Evolutionary conservation across 1,140 invertebrate species (phyloP).

Genomic region (Lordiphosa collinella): DNA sequence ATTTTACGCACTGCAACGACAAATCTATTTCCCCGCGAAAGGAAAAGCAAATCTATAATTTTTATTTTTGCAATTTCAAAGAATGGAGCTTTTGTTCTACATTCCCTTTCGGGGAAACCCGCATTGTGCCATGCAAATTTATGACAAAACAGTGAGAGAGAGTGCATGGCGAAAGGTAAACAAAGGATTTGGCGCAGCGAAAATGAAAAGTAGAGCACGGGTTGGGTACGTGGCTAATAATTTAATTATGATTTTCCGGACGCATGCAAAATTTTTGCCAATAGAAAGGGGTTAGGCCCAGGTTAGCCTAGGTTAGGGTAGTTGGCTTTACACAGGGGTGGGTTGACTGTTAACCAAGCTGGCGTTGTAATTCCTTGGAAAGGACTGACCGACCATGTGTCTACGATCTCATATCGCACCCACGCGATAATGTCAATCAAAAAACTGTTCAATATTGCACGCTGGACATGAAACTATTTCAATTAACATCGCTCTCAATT

Average conservation of each 20-base stretch:
- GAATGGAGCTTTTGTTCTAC: conserved; percentile 30
- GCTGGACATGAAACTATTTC: conserved; percentile 42
- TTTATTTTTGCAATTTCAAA: conserved; percentile 14
- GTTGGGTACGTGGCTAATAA: conserved; percentile 65
- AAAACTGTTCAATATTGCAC: conserved; percentile 63
- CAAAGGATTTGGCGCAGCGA: conserved; percentile 32
- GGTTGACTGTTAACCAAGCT: background rate
- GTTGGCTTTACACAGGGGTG: conserved; percentile 3
- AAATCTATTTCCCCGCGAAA: conserved; percentile 25
- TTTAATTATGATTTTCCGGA: conserved; percentile 68
- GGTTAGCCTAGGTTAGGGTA: conserved; percentile 17
- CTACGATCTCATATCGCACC: conserved; percentile 39
- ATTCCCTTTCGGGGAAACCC: conserved; percentile 1
- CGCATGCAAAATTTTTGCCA: conserved; percentile 62
- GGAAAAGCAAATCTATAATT: conserved; percentile 53
- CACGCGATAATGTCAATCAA: conserved; percentile 76
- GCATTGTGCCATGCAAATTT: conserved; percentile 70
- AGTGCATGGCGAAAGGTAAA: conserved; percentile 62
- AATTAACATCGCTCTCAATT: conserved; percentile 66
- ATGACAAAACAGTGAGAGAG: conserved; percentile 65
- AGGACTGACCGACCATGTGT: conserved; percentile 34
- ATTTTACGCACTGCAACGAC: conserved; percentile 4
- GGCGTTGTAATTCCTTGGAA: conserved; percentile 31
- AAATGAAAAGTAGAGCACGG: conserved; percentile 18
- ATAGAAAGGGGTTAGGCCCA: conserved; percentile 11